These are phyloP conservation scores for Corella eumyota DNA, from an alignment of 23 tunicate species.

Conservation along the genomic window DNA sequence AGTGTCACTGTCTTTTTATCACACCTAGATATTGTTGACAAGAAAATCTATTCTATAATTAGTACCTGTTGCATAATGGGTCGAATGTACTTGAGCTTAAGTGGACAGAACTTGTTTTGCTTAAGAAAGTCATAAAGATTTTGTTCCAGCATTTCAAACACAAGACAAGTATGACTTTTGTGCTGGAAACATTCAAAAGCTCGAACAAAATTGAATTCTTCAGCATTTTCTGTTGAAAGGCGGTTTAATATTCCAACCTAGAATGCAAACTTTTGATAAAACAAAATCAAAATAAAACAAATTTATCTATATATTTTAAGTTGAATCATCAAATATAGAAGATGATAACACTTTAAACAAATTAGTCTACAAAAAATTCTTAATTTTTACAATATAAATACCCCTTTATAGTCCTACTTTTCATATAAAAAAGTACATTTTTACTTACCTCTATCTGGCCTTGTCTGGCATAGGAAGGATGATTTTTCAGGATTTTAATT, in stretches of 20 bases:
- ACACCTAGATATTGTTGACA: background rate
- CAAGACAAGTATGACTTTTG: conserved; percentile 96
- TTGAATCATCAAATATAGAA: background rate
- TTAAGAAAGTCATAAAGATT: conserved; percentile 93
- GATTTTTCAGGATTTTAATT: conserved; percentile 93
- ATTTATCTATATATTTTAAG: background rate
- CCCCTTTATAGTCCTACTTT: no score
- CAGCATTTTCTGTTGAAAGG: conserved; percentile 87
- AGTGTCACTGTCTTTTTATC: no score
- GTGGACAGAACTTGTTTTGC: conserved; percentile 88
- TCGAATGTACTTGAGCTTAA: conserved; percentile 89
- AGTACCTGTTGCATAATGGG: conserved; percentile 93
- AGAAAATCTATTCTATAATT: background rate
- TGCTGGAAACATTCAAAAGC: conserved; percentile 98
- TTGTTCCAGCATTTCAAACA: conserved; percentile 97
- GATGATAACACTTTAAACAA: background rate
- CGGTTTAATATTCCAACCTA: conserved; percentile 85
- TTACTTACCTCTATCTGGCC: conserved; percentile 37
- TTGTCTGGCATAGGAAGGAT: conserved; percentile 94
- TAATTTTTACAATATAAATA: background rate
- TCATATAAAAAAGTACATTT: background rate
- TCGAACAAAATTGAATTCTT: conserved; percentile 92
- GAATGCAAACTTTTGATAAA: background rate
- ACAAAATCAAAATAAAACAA: background rate
- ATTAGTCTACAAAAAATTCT: background rate